Base-by-base conservation (phyloP, 2,888 invertebrate species). In the Macrophya alboannulata region DNA sequence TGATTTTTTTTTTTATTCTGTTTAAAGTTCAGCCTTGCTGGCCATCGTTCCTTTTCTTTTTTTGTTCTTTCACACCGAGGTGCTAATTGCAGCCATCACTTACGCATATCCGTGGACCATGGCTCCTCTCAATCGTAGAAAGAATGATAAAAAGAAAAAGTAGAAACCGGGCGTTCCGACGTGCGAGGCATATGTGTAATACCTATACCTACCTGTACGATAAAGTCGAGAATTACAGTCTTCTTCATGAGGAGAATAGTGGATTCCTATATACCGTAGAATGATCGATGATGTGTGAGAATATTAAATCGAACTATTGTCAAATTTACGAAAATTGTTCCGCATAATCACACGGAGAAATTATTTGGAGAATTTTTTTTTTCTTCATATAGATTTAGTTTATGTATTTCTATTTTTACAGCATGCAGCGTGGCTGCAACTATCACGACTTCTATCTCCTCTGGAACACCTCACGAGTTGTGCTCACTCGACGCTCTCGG, bases 401-500 rank as follows among this genome's bases (percentile, higher is more conserved):
- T 25, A 77, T 77, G 31, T 55, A 87, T 89, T 90, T 91, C 85
- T 90, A 89, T 88, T 92, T 89, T 93, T 93, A 89, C 92, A 93
- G 93, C 89, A 84, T 91, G 92, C 90, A 92, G 92, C 89, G 88
- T 90, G 86, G 87, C 90, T 89, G 88, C 83, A 68, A 8, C 90
- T 86, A 89, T 89, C 84, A 89, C 87, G 87, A 88, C 89, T 62
- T 87, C 87, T 62, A 86, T 87, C 86, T 87, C 90, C 65, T 88
- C 89, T 85, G 89, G 91, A 82, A 88, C 90, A 85, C 89, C 92
- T 88, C 91, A 92, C 88, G 93, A 93, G 86, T 88, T 92, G 89
- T 92, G 91, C 91, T 90, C 90, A 88, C 90, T 93, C 88, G 93
- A 93, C 86, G 90, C 88, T 87, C 89, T 92, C 87, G 93, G 93